Base-by-base conservation (phyloP, 2,888 invertebrate genomes). In the Sarcophaga caerulescens region DNA sequence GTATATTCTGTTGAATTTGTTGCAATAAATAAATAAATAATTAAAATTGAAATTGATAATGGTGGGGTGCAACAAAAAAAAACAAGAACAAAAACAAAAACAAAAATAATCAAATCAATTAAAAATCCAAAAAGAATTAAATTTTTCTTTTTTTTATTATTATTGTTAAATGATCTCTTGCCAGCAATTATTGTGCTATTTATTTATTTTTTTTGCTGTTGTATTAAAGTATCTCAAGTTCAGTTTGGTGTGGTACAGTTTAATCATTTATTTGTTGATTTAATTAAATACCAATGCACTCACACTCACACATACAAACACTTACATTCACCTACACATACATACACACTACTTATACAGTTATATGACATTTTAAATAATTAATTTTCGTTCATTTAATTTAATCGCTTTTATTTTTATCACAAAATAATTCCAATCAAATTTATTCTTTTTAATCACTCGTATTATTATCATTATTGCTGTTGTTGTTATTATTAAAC, bases 131-230 rank as follows among this genome's bases (percentile, higher is more conserved):
- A 69, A 47, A 62, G 35, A 35, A 35, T 35, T 35, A 35, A 35
- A 2, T 10, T 35, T 23, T 57, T 10, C 8, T 23, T 57, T 74
- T 83, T 63, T 45, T 60, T 80, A 35, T 21, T 80, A 35, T 81
- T 35, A 63, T 75, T 78, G 77, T 84, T 81, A 78, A 81, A 65
- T 52, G 74, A 77, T 83, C 62, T 75, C 80, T 73, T 80, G 77
- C 12, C 69, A 76, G 73, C 68, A 82, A 79, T 78, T 68, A 71
- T 71, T 63, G 60, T 60, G 59, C n/a, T 19, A 25, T 59, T 45
- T 47, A n/a, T n/a, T n/a, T n/a, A n/a, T 44, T 57, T 52, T 17
- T 17, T 17, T 57, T n/a, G 25, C n/a, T 17, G 57, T 71, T 59
- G 23, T 2, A 2, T 35, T 35, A 35, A 35, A 35, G 8, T 8